phyloP scores from a whole-genome alignment of 2,113 vertebrate species.

The Menidia beryllina region DNA sequence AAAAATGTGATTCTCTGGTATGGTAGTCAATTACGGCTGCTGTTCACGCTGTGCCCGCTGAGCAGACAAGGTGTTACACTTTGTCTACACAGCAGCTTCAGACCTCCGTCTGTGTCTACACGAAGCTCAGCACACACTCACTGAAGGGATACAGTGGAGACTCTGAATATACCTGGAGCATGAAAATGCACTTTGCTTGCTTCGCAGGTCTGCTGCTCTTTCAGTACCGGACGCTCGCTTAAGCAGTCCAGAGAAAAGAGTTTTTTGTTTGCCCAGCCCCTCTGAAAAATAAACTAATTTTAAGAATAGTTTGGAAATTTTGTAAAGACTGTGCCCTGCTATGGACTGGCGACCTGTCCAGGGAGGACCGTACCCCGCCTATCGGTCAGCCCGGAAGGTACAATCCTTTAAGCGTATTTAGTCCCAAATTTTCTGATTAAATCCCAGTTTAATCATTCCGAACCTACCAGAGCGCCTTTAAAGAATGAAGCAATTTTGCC shows the following conservation, averaged over 20 bases:
- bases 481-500: slow-evolving; percentile 1
- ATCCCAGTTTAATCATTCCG: background rate
- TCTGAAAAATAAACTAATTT: background rate
- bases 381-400: too few relatives aligned
- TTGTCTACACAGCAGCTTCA: slow-evolving; percentile 21
- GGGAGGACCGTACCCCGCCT: too few relatives aligned
- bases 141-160: background rate
- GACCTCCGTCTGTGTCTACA: slow-evolving; percentile 7
- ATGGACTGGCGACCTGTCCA: too few relatives aligned
- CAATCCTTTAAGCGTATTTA: background rate
- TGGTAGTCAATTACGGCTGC: background rate
- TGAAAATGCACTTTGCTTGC: slow-evolving; percentile 2
- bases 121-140: slow-evolving; percentile 5
- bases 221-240: too few relatives aligned
- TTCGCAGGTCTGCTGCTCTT: background rate
- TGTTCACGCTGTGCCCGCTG: slow-evolving; percentile 15
- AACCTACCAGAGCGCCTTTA: background rate
- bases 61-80: slow-evolving; percentile 12
- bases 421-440: too few relatives aligned
- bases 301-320: too few relatives aligned
- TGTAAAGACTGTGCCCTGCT: too few relatives aligned
- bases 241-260: background rate
- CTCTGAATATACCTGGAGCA: background rate
- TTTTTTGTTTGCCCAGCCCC: background rate
- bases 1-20: background rate